phyloP scores from a whole-genome alignment of 2,113 vertebrate species.

The Baryphthengus martii region DNA sequence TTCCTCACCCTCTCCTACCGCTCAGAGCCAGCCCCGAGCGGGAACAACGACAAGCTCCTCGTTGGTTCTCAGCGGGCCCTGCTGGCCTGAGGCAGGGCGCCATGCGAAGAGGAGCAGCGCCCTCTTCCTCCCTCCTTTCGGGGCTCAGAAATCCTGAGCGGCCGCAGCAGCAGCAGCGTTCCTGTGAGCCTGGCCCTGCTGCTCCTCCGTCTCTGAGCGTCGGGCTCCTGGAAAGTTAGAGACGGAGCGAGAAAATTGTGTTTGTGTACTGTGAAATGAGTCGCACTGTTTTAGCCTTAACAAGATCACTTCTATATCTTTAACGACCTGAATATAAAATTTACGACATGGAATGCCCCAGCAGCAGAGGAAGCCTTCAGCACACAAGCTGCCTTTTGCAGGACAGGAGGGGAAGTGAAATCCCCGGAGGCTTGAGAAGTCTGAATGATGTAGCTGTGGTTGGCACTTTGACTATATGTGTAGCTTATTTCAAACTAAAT shows the following conservation, averaged over 20 bases:
- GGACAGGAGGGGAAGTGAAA: not conserved
- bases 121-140: not conserved
- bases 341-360: not conserved
- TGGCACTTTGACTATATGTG: not conserved
- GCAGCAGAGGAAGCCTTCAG: not conserved
- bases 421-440: not conserved
- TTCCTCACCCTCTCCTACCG: not conserved
- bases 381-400: constrained; percentile 1
- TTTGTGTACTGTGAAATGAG: not conserved
- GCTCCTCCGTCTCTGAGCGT: not conserved
- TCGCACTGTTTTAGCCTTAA: not conserved
- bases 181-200: not conserved
- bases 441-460: constrained; percentile 34
- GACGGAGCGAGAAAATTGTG: not conserved
- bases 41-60: not conserved
- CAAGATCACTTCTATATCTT: constrained; percentile 24
- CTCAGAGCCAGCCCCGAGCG: not conserved
- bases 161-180: not conserved
- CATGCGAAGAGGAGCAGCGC: not conserved
- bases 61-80: not conserved
- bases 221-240: not conserved
- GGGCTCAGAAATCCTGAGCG: not conserved
- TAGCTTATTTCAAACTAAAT: not conserved
- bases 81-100: rapidly evolving
- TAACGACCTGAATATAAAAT: constrained; percentile 30